Conservation (phyloP, 2,888 invertebrate species). For the Ecliptopera silaceata region DNA sequence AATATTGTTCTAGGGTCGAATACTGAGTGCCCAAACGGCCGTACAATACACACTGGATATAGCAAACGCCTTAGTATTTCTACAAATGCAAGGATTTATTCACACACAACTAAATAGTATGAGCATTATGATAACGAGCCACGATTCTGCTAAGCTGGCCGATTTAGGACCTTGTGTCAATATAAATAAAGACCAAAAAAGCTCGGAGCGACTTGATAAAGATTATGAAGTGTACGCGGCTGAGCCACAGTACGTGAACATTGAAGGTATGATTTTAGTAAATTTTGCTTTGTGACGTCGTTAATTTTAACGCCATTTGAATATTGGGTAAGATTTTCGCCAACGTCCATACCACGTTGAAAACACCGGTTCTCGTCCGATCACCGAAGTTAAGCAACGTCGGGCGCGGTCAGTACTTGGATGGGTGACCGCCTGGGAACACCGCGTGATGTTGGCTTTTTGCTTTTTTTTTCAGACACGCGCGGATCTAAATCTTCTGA, state of each 20-base stretch:
- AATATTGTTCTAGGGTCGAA: conserved; percentile 58
- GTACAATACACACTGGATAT: conserved; percentile 73
- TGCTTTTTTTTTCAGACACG: conserved; percentile 50
- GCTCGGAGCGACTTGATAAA: conserved; percentile 34
- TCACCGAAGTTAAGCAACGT: conserved; percentile 75
- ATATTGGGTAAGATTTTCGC: conserved; percentile 3
- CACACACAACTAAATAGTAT: conserved; percentile 74
- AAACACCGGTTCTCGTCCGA: conserved; percentile 73
- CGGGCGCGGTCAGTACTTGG: conserved; percentile 74
- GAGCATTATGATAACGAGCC: conserved; percentile 66
- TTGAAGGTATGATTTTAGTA: conserved; percentile 55
- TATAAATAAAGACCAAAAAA: conserved; percentile 39
- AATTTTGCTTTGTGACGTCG: neutral
- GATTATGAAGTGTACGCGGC: conserved; percentile 59
- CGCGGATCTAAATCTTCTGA: conserved; percentile 49
- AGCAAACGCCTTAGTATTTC: conserved; percentile 71
- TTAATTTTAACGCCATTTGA: neutral
- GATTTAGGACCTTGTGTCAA: conserved; percentile 66
- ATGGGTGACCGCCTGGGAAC: conserved; percentile 77
- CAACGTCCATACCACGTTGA: conserved; percentile 55
- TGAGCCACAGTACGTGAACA: conserved; percentile 75
- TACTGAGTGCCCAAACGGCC: conserved; percentile 67
- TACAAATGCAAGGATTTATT: conserved; percentile 74
- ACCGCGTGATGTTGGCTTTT: conserved; percentile 56
- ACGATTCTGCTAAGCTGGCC: conserved; percentile 72